A percentile compares a stretch with the other conserved stretches of the same genome.
Conservation (phyloP, 1,140 invertebrate species). For the Drosophila lacertosa region DNA sequence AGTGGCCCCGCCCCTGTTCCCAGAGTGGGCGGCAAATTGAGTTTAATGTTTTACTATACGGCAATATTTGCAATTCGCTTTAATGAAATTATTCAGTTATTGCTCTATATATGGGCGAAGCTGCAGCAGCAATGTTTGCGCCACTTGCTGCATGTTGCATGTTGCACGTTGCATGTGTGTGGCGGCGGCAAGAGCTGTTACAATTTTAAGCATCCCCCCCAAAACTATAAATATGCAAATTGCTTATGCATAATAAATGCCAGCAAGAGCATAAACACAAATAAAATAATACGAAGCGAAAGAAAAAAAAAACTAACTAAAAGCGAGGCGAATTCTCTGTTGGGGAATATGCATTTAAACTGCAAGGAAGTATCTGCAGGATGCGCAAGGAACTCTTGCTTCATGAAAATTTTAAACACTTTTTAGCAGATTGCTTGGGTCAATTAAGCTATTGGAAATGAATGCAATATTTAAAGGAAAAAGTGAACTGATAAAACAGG, state of each 20-base stretch:
- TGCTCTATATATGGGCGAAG: conserved; percentile 45
- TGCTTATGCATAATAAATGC: conserved; percentile 57
- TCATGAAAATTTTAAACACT: background rate
- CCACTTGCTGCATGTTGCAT: no score
- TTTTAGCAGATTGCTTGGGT: background rate
- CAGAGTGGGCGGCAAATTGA: conserved; percentile 47
- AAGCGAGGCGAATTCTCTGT: conserved; percentile 4
- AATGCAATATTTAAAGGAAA: background rate
- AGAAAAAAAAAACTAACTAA: conserved; percentile 20
- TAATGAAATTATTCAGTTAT: conserved; percentile 78
- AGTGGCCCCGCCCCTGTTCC: background rate
- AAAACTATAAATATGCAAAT: conserved; percentile 58
- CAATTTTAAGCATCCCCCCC: conserved; percentile 2
- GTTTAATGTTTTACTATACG: conserved; percentile 64
- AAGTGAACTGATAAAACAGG: background rate
- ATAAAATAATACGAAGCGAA: no score
- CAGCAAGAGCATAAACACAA: conserved; percentile 32
- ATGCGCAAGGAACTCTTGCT: background rate
- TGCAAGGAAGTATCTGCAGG: background rate
- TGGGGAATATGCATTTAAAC: background rate
- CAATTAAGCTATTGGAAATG: background rate
- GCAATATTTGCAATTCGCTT: conserved; percentile 58
- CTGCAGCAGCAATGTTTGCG: no score
- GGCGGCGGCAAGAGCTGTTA: background rate
- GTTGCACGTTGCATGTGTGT: background rate